phyloP scores from a whole-genome alignment of 2,113 vertebrate species.

The Pluvialis apricaria region DNA sequence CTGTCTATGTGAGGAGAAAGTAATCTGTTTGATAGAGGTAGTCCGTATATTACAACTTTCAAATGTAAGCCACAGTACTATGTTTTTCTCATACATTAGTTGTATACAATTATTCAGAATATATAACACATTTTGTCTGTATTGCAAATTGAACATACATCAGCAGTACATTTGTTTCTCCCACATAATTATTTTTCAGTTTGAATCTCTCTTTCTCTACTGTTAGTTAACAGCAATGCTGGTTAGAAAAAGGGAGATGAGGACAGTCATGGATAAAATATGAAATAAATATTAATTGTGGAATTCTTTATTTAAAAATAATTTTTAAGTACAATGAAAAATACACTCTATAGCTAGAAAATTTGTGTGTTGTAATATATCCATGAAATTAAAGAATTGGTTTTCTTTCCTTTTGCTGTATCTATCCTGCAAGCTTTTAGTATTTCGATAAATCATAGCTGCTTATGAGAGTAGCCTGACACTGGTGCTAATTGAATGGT shows the following conservation, averaged over 20 bases:
- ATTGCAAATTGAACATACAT: neutral
- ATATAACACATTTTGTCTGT: constrained; percentile 8
- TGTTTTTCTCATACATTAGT: neutral
- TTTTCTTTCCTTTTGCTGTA: neutral
- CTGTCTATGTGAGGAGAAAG: neutral
- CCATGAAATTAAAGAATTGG: neutral
- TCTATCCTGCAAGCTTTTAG: neutral
- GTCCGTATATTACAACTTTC: neutral
- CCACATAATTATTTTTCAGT: neutral
- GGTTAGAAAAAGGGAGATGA: constrained; percentile 18
- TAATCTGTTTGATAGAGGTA: neutral
- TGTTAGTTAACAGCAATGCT: constrained; percentile 1
- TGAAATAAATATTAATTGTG: constrained; percentile 30
- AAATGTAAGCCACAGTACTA: neutral
- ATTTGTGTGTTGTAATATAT: neutral
- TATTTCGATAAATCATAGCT: neutral
- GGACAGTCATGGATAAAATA: neutral
- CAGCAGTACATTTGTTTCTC: constrained; percentile 14
- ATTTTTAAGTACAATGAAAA: neutral
- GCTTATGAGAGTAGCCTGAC: neutral
- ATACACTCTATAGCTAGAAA: neutral
- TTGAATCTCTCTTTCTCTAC: neutral
- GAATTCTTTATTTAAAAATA: constrained; percentile 15
- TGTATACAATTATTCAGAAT: neutral
- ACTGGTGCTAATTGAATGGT: neutral